Base-by-base conservation (phyloP, 2,113 vertebrate genomes). In the Calypte anna region DNA sequence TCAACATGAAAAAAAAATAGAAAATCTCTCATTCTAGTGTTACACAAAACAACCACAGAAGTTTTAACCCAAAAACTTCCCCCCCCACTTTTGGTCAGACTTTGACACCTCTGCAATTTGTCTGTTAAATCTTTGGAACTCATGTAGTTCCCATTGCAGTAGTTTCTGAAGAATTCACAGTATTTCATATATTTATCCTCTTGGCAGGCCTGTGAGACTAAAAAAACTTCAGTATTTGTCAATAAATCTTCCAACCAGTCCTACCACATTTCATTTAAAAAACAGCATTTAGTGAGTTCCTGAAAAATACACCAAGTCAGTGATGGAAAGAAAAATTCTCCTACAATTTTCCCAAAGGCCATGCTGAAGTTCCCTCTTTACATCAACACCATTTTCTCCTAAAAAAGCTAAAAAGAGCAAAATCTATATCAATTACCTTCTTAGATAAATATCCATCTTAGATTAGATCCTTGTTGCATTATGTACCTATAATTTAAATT, bases 361-460 rank as follows among this genome's bases (percentile, higher is more conserved):
- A 12, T 4, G 10, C 27, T 66, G 54, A n/a, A 0, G 0, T 67
- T 67, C 16, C 36, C 55, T 61, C 25, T 76, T 70, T 30, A n/a
- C 0, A 3, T 59, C 31, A 85, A 44, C 9, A 77, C 1, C 6
- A 43, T 44, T 11, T 89, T 70, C 15, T 63, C 66, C 46, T 46
- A 11, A 31, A 43, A 24, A 27, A 74, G 36, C 27, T 33, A 70
- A 69, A 66, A 38, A 23, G 18, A 24, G 24, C 8, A 40, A 91
- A 53, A 76, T 36, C 31, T 30, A 22, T 21, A 33, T 89, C 53
- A 53, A 28, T 55, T 38, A 48, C 9, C 23, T 75, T 21, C 28
- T 59, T 19, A 54, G 18, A 51, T 22, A 51, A 40, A 40, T 40
- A 40, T 40, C 40, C 40, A 40, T 40, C 11, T 40, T 40, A 40